Evolutionary conservation across 2,113 vertebrate species (phyloP).

Genomic region (Xiphophorus couchianus): DNA sequence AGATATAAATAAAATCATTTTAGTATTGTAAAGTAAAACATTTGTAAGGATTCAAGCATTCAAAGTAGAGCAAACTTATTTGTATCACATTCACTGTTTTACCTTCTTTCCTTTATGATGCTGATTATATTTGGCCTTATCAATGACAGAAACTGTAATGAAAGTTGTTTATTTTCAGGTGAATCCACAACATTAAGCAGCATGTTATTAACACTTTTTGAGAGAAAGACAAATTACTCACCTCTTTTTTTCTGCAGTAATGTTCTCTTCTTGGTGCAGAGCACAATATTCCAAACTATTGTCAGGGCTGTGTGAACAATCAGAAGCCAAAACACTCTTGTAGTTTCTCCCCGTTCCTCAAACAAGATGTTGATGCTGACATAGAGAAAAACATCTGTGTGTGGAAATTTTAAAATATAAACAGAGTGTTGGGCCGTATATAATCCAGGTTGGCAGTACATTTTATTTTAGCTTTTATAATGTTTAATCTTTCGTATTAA

Average conservation of each 20-base stretch:
- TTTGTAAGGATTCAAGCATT: neutral
- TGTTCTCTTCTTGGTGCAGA: neutral
- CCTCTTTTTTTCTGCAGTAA: constrained; percentile 2
- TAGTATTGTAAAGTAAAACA: neutral
- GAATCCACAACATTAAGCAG: too few relatives aligned
- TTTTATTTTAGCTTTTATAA: too few relatives aligned
- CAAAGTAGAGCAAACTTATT: neutral
- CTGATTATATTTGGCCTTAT: neutral
- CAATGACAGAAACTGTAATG: constrained; percentile 12
- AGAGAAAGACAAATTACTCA: constrained; percentile 1
- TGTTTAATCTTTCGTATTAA: too few relatives aligned
- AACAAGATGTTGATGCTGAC: neutral
- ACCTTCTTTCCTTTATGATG: neutral
- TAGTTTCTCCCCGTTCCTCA: neutral
- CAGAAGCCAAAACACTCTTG: neutral
- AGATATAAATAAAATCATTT: neutral
- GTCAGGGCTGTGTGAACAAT: constrained; percentile 2
- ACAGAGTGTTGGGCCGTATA: neutral
- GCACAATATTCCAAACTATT: neutral
- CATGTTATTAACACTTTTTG: too few relatives aligned
- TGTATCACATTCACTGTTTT: neutral
- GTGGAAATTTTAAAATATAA: neutral
- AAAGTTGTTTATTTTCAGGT: too few relatives aligned
- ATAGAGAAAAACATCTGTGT: constrained; percentile 37
- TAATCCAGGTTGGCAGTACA: too few relatives aligned